Evolutionary conservation across 2,888 invertebrate species (phyloP), one percentile per base, ranked within the genome.

Genomic region (Pseudanteris insignis): DNA sequence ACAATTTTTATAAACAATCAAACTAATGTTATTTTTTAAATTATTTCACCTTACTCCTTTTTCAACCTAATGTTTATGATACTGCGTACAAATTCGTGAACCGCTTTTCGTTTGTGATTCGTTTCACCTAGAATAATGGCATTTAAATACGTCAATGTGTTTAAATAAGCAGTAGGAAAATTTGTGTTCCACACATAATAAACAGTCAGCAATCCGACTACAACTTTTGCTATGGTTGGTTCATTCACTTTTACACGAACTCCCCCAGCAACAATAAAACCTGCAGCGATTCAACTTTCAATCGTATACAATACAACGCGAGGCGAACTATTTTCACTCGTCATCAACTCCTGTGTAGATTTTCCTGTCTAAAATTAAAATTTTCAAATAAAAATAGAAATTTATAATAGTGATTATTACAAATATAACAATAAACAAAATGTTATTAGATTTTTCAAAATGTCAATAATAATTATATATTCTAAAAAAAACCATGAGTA

Each of bases 141-240:
- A n/a, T 38, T 32, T 7, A 48, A 14, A 38, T 38, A 48, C n/a
- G 30, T 38, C 12, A 48, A 11, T 2, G 48, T 32, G 1, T 29
- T 21, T 18, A 38, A 12, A 32, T 48, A 48, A 5, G 37, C 48
- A 7, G 5, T 11, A 14, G 48, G 38, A 32, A 30, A 30, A 25
- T 10, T 28, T 15, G 30, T 37, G 13, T 48, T 48, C 48, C 48
- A 48, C 1, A 48, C 30, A 7, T 37, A 48, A 18, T 48, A 48
- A n/a, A 9, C 30, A 13, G 48, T 21, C 12, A 48, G 36, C 2
- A 48, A 15, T 8, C 48, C n/a, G 8, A 25, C 36, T 11, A 48
- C 2, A 9, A 21, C 38, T 10, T 48, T 37, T 9, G 48, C 21
- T 10, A 48, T 30, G 4, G 8, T 14, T 14, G 37, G 48, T 6